A percentile compares a stretch with the other conserved stretches of the same genome.
Evolutionary conservation across 2,113 vertebrate species (phyloP).

Genomic region (Eidolon helvum): DNA sequence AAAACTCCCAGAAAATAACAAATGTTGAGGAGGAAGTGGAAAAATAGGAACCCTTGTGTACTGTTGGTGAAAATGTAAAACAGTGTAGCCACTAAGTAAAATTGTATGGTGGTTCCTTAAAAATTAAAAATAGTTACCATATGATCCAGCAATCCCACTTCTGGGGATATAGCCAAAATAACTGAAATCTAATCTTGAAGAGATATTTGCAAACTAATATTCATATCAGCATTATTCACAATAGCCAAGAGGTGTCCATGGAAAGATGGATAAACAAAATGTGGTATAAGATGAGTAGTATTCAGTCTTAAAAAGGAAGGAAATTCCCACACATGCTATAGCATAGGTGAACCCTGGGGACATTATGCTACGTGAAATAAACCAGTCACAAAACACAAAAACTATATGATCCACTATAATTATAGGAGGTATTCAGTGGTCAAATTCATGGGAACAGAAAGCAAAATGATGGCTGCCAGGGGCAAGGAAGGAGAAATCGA

Average conservation of each 20-base stretch:
- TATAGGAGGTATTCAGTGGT: not conserved
- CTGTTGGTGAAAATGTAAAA: not conserved
- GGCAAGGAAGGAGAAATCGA: not conserved
- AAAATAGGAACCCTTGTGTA: not conserved
- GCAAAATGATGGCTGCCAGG: not conserved
- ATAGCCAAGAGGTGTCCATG: not conserved
- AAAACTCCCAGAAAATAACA: not conserved
- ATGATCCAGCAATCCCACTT: not conserved
- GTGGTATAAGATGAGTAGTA: not conserved
- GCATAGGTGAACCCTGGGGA: not conserved
- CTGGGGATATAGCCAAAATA: not conserved
- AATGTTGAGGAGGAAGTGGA: not conserved
- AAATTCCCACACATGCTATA: not conserved
- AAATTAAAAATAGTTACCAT: not conserved
- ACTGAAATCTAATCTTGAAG: not conserved
- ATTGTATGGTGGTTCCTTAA: not conserved
- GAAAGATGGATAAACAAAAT: not conserved
- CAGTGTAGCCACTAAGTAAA: not conserved
- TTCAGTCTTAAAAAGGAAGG: slow-evolving; percentile 8
- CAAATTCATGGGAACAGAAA: not conserved
- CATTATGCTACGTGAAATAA: slow-evolving; percentile 5
- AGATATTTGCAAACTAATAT: not conserved
- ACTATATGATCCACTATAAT: not conserved
- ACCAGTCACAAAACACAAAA: slow-evolving; percentile 27
- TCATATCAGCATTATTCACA: not conserved